Base-by-base conservation (phyloP, 2,797 vertebrate species). In the Gymnoscopelus braueri region DNA sequence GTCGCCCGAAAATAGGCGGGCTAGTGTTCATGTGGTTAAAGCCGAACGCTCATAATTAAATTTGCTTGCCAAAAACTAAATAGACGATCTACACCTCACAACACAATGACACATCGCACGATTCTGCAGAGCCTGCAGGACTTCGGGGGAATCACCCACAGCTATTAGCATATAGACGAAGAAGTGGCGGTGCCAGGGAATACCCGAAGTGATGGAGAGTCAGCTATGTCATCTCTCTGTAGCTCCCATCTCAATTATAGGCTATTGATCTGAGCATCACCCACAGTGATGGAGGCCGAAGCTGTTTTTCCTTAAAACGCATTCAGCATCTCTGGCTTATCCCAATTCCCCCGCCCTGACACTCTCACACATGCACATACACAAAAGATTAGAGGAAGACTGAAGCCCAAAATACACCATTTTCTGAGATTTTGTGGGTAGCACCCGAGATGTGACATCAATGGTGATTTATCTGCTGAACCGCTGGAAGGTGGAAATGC, bases 221-320 rank as follows among this genome's bases (percentile, higher is more conserved):
- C 50, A n/a, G 3, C 0, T 7, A 35, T 53, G 75, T 84, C 73
- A 75, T 75, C 69, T 65, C 77, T 68, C 65, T 65, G 70, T 57
- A 57, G 63, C 63, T 72, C 65, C 73, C 73, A 72, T 81, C 72
- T 82, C 72, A 87, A 84, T 85, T 78, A 83, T 67, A 76, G 63
- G n/a, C 68, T 67, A 80, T 76, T 85, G 78, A 82, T 84, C 73
- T 63, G 26, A 60, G 32, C 51, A 67, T 79, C 73, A 71, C 44
- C 74, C 57, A 67, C 39, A 10, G 50, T 71, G 57, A 83, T 53
- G 13, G 47, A 75, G 48, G 68, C 50, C 57, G 9, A 9, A 59
- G 26, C 62, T 39, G 9, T 0, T 29, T 67, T 48, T 78, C 60
- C 44, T 47, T 44, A 35, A 35, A 9, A 5, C 67, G 72, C 63